phyloP scores from a whole-genome alignment of 2,113 vertebrate genomes.

The Drymodes brunneopygia region DNA sequence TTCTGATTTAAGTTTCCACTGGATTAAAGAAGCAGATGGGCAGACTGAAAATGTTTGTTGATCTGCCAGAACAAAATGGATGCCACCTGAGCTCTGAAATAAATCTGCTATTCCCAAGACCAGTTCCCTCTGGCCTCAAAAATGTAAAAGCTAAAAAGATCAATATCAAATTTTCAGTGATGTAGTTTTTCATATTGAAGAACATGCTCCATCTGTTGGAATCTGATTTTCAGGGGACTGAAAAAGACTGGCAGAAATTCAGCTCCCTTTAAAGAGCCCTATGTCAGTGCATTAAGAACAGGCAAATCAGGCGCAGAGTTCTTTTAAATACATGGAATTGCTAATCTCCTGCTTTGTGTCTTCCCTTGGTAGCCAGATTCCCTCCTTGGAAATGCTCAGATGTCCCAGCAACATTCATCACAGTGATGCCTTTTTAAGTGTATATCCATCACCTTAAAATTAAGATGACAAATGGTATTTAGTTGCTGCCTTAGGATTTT shows the following conservation, averaged over 20 bases:
- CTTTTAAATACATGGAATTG: not conserved
- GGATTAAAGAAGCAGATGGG: conserved; percentile 20
- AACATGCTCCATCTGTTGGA: not conserved
- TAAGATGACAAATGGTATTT: not conserved
- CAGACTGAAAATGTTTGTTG: conserved; percentile 39
- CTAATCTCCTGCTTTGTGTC: not conserved
- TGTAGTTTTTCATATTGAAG: not conserved
- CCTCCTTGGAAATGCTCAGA: not conserved
- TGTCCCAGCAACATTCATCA: not conserved
- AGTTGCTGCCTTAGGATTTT: not conserved
- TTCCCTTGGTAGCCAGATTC: not conserved
- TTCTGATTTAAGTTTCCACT: not conserved
- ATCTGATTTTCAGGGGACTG: not conserved
- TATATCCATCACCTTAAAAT: not conserved
- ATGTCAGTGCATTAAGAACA: not conserved
- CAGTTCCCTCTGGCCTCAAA: not conserved
- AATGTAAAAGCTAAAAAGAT: conserved; percentile 16
- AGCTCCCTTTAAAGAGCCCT: not conserved
- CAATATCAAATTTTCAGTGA: conserved; percentile 19
- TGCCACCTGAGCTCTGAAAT: conserved; percentile 20
- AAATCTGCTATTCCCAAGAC: not conserved
- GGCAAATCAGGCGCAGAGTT: not conserved
- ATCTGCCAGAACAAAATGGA: conserved; percentile 4
- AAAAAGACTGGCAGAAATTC: not conserved
- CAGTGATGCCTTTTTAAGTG: not conserved